phyloP scores from a whole-genome alignment of 2,113 vertebrate genomes.

The Myiozetetes cayanensis region DNA sequence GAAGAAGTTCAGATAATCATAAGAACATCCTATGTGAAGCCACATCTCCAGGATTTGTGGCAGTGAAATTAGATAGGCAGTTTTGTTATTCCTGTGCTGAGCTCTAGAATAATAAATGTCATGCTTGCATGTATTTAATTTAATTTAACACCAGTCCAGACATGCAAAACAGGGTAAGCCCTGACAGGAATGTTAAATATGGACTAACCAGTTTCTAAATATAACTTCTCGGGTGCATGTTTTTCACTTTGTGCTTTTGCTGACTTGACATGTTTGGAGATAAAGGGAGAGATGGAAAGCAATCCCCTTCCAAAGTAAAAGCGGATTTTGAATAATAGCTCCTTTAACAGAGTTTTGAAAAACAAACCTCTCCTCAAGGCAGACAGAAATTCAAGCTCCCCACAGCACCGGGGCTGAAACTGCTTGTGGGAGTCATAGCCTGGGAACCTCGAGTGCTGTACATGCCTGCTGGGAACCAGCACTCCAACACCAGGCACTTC shows the following conservation, averaged over 20 bases:
- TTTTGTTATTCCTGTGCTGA: slow-evolving; percentile 40
- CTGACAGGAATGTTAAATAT: slow-evolving; percentile 66
- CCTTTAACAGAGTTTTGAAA: slow-evolving; percentile 21
- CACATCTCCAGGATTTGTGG: slow-evolving; percentile 4
- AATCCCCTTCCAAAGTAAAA: background rate
- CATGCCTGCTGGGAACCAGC: background rate
- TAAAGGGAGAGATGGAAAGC: slow-evolving; percentile 33
- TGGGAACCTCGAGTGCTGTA: background rate
- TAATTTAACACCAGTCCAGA: slow-evolving; percentile 66
- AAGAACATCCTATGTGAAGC: slow-evolving; percentile 3
- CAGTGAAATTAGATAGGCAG: slow-evolving; percentile 33
- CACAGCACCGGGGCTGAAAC: background rate
- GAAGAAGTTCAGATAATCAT: slow-evolving; percentile 20
- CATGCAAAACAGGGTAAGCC: slow-evolving; percentile 64
- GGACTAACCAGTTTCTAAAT: slow-evolving; percentile 62
- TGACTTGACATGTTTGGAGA: slow-evolving; percentile 62
- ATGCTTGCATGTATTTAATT: slow-evolving; percentile 62
- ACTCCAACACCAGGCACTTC: background rate
- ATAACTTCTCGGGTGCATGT: slow-evolving; percentile 54
- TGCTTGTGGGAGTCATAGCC: background rate
- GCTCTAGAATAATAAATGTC: slow-evolving; percentile 56
- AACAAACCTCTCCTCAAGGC: background rate
- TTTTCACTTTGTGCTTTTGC: slow-evolving; percentile 50
- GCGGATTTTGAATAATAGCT: slow-evolving; percentile 23
- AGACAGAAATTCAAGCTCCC: slow-evolving; percentile 25